Percentiles rank a stretch among this genome's conserved stretches.
Conservation (phyloP, 2,113 vertebrate species). For the Bolborhynchus lineola region DNA sequence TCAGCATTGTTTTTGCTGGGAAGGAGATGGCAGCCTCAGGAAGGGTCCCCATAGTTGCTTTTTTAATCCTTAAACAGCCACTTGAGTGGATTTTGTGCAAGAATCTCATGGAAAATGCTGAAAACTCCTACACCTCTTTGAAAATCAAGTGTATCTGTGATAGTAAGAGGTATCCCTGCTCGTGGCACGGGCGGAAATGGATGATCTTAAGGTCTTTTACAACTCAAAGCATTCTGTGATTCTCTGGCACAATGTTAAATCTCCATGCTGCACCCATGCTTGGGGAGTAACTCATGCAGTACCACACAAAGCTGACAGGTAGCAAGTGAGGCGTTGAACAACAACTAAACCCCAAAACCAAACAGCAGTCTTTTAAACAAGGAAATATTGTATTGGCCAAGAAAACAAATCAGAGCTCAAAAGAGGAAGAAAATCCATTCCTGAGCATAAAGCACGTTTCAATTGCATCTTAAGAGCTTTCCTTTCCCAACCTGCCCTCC, state of each 20-base stretch:
- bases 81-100: neutral
- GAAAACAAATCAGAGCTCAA: neutral
- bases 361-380: neutral
- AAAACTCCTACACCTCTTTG: fast-evolving
- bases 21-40: neutral
- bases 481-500: neutral
- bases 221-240: neutral
- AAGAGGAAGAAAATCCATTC: neutral
- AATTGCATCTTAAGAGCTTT: neutral
- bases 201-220: neutral
- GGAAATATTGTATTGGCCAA: neutral
- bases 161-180: neutral
- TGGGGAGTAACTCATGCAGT: neutral
- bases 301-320: neutral
- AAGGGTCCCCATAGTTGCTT: fast-evolving
- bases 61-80: fast-evolving
- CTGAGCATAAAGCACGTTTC: fast-evolving
- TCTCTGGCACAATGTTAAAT: neutral
- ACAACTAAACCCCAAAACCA: neutral
- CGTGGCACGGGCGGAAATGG: neutral
- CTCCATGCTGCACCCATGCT: neutral
- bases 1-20: fast-evolving
- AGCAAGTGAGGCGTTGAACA: neutral
- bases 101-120: neutral
- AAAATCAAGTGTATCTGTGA: fast-evolving